Conservation (phyloP, 2,888 invertebrate species). For the Drosophila demipolita region DNA sequence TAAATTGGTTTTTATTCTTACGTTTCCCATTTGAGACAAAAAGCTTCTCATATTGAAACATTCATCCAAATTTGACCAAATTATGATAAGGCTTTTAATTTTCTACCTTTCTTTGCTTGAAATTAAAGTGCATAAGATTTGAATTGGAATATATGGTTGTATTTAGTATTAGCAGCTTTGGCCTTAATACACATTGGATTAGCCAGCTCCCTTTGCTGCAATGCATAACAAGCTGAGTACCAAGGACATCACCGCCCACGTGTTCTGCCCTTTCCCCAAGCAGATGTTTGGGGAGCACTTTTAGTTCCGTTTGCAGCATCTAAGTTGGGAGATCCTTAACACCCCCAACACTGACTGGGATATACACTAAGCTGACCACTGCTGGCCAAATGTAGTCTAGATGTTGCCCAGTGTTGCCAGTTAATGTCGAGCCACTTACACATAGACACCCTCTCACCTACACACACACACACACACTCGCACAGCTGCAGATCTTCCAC, state of each 20-base stretch:
- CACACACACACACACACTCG: constrained; percentile 22
- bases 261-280: constrained; percentile 32
- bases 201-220: constrained; percentile 8
- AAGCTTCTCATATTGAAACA: not conserved
- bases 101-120: not conserved
- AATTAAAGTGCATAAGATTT: not conserved
- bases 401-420: constrained; percentile 30
- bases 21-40: not conserved
- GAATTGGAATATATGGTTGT: not conserved
- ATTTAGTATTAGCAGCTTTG: not conserved
- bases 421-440: constrained; percentile 52
- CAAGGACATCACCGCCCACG: constrained; percentile 38
- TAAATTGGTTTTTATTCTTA: not conserved
- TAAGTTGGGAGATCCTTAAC: constrained; percentile 31
- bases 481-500: constrained; percentile 37
- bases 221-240: constrained; percentile 25
- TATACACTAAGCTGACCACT: constrained; percentile 66
- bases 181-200: constrained; percentile 15
- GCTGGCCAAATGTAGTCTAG: constrained; percentile 52
- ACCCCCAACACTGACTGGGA: constrained; percentile 30
- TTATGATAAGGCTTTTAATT: not conserved
- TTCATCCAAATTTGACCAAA: not conserved
- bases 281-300: constrained; percentile 48
- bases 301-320: constrained; percentile 27
- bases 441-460: constrained; percentile 20